Base-by-base conservation (phyloP, 2,113 vertebrate genomes). In the Rhinolophus ferrumequinum region DNA sequence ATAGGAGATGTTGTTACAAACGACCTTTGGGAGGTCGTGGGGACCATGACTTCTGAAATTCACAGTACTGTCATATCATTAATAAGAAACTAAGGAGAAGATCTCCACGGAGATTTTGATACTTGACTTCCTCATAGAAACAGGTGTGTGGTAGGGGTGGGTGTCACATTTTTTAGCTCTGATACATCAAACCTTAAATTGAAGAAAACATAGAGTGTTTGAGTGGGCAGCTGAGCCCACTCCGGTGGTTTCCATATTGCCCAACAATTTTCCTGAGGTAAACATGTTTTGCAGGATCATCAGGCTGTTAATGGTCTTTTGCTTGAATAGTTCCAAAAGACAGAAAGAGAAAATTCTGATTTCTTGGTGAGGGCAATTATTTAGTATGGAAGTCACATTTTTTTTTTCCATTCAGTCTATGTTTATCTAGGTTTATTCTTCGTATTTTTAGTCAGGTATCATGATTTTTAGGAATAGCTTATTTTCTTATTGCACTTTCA, bases 1-100 rank as follows among this genome's bases (percentile, higher is more conserved):
- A 97, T 92, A 98, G 96, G 96, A 97, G 96, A 97, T 90, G 26
- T 75, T 95, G 94, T 97, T 98, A 98, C 97, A 98, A 98, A 97
- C 77, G 97, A 98, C 98, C 98, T 98, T 90, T 97, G 98, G 96
- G 98, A 98, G 97, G 97, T 98, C 91, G 54, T 60, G 69, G 95
- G 94, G 96, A 97, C 79, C 95, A 96, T 88, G 96, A 22, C 94
- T 98, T 98, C 95, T 95, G 77, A 96, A 98, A 98, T 93, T 97
- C 76, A 28, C 73, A 60, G 70, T 77, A 58, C 54, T 73, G 80
- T 93, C 0, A 13, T 93, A 92, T 95, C 90, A 87, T 98, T 98
- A 98, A 97, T 91, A 97, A 97, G 97, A 94, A 97, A 97, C 83
- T 62, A 92, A 88, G 70, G 91, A 91, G 84, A 85, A 94, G 47